Evolutionary conservation across 2,113 vertebrate genomes (phyloP).

Genomic region (Gymnarchus niloticus): DNA sequence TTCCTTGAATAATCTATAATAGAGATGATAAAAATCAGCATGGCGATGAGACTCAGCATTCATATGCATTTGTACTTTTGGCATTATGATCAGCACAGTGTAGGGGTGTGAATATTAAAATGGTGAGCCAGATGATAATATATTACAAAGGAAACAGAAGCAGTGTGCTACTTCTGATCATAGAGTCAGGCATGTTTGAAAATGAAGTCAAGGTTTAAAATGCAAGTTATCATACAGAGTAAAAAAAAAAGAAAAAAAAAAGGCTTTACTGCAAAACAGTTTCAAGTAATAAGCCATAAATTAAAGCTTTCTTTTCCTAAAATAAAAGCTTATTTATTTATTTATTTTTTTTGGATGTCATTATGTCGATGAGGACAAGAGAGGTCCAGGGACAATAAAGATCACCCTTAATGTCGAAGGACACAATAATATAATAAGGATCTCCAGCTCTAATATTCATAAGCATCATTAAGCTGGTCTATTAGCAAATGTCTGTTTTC

Average conservation of each 20-base stretch:
- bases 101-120: not conserved
- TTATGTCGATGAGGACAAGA: not conserved
- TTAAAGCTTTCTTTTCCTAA: not conserved
- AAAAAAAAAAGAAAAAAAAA: too few relatives aligned
- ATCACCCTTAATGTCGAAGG: conserved; percentile 5
- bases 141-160: not conserved
- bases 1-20: not conserved
- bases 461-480: conserved; percentile 19
- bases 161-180: not conserved
- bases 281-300: not conserved
- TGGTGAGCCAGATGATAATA: not conserved
- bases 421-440: conserved; percentile 25
- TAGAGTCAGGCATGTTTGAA: not conserved
- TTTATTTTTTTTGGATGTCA: not conserved
- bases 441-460: conserved; percentile 36
- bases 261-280: too few relatives aligned
- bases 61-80: not conserved
- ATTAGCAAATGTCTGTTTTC: not conserved
- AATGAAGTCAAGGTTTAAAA: not conserved
- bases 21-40: not conserved
- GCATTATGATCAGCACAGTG: not conserved
- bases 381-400: not conserved
- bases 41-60: not conserved
- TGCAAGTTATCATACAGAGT: not conserved
- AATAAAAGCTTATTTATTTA: too few relatives aligned